Evolutionary conservation across 2,113 vertebrate species (phyloP).

Genomic region (Stictonetta naevosa): DNA sequence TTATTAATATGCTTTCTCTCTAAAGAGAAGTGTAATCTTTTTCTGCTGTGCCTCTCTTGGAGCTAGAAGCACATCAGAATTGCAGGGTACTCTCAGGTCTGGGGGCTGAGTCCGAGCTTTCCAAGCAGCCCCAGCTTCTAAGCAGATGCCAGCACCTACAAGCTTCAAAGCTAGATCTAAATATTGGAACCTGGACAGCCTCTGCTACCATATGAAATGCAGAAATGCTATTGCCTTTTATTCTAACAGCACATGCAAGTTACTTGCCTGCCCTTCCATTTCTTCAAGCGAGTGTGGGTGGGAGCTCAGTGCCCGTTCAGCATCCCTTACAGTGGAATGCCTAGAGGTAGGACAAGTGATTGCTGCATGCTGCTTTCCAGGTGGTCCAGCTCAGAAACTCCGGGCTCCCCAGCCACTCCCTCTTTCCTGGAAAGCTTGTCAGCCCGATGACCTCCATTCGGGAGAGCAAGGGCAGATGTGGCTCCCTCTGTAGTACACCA

Average conservation of each 20-base stretch:
- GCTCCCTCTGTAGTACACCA: conserved; percentile 27
- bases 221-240: background rate
- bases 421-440: conserved; percentile 66
- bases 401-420: conserved; percentile 33
- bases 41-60: background rate
- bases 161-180: background rate
- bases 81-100: background rate
- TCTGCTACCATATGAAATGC: background rate
- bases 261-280: conserved; percentile 68
- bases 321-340: background rate
- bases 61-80: background rate
- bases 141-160: background rate
- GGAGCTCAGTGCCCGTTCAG: background rate
- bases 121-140: background rate
- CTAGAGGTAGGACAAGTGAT: conserved; percentile 20
- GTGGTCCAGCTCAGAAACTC: conserved; percentile 18
- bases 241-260: background rate
- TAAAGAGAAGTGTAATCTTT: background rate
- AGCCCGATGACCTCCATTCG: conserved; percentile 10
- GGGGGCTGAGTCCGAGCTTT: background rate
- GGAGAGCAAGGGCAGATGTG: conserved; percentile 32
- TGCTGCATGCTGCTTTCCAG: background rate
- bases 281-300: background rate
- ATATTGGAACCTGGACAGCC: background rate
- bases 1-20: background rate